These are phyloP conservation scores for Mormyrus proboscirostris DNA, from an alignment of 2,797 vertebrate species.

Conservation along the genomic window DNA sequence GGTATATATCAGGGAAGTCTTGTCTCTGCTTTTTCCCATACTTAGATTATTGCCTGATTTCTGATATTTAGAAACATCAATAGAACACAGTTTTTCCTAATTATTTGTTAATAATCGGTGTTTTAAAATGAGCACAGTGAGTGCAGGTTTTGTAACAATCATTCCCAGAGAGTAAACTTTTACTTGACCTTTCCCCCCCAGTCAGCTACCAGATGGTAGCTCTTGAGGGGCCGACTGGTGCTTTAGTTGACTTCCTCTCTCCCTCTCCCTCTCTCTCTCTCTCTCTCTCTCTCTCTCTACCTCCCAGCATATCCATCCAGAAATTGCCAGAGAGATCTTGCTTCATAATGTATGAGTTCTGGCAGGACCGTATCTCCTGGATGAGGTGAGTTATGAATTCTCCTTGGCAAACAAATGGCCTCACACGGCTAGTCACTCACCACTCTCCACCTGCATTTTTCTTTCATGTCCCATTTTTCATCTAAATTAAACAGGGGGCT, in stretches of 20 bases:
- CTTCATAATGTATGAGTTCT: conserved; percentile 78
- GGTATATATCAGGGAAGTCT: not conserved
- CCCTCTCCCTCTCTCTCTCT: not conserved
- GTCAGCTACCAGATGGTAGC: not conserved
- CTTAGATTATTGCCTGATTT: not conserved
- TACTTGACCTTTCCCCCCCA: not conserved
- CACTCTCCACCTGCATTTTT: not conserved
- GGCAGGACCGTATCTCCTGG: conserved; percentile 73
- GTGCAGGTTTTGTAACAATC: not conserved
- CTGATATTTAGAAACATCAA: not conserved
- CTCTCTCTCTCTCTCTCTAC: not conserved
- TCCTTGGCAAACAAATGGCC: conserved; percentile 58
- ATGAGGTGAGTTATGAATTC: conserved; percentile 60
- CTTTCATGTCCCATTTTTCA: not conserved
- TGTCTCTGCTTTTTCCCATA: not conserved
- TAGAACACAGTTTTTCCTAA: not conserved
- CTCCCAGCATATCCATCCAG: conserved; percentile 78
- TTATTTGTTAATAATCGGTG: not conserved
- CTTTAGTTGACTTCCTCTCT: not conserved
- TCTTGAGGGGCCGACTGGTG: not conserved
- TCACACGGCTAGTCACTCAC: conserved; percentile 1
- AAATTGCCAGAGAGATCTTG: conserved; percentile 69
- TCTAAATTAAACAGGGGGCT: not conserved
- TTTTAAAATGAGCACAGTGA: not conserved
- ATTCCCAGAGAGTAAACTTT: not conserved